Evolutionary conservation across 2,888 invertebrate species (phyloP).

Genomic region (Brassicogethes aeneus): DNA sequence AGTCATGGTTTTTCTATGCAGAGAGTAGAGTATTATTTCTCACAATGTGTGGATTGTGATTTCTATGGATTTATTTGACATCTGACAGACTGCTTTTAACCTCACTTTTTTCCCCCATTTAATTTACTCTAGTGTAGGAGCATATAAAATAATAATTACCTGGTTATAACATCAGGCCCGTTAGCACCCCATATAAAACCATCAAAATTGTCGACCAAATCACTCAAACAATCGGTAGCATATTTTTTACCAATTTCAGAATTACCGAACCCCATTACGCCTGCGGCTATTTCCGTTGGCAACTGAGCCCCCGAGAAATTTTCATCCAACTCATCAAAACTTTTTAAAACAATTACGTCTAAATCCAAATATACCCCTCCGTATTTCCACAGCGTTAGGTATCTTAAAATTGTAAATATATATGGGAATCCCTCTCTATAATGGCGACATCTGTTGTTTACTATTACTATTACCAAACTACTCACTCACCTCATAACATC

Average conservation of each 20-base stretch:
- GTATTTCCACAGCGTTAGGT: neutral
- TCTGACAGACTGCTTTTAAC: too few species aligned
- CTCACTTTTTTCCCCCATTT: too few species aligned
- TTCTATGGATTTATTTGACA: too few species aligned
- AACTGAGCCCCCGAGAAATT: neutral
- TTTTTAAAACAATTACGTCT: neutral
- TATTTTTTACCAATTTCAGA: neutral
- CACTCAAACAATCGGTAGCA: neutral
- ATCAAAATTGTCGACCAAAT: neutral
- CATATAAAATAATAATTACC: neutral
- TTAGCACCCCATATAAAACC: neutral
- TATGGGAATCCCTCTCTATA: too few species aligned
- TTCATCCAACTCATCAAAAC: neutral
- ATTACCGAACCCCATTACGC: neutral
- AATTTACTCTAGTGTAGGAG: too few species aligned
- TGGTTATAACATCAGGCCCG: neutral
- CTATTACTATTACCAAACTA: neutral
- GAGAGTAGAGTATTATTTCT: too few species aligned
- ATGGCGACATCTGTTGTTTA: neutral
- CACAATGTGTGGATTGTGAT: too few species aligned
- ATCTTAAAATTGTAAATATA: too few species aligned
- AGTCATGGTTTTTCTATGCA: too few species aligned
- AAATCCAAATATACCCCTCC: neutral
- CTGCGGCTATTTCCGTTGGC: neutral
- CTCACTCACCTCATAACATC: neutral